Conservation (phyloP, 2,888 invertebrate genomes). For the Gerris lacustris region DNA sequence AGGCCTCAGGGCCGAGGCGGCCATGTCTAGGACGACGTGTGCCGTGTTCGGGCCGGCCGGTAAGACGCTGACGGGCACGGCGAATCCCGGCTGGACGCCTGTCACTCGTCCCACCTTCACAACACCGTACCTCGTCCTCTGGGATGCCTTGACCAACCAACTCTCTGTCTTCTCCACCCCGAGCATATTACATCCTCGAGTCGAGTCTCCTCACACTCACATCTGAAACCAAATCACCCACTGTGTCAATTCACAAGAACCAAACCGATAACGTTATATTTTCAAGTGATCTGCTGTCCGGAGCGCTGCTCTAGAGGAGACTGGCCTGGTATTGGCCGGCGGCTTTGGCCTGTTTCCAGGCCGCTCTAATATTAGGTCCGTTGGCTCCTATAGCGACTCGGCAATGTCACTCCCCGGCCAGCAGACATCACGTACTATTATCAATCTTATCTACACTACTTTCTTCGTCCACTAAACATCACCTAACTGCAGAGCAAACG, state of each 20-base stretch:
- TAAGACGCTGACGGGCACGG: conserved; percentile 37
- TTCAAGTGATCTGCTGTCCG: background rate
- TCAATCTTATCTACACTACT: conserved; percentile 5
- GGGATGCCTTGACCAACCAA: background rate
- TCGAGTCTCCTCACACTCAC: background rate
- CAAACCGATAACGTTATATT: background rate
- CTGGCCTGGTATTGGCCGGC: conserved; percentile 1
- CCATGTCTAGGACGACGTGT: conserved; percentile 33
- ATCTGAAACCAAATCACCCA: background rate
- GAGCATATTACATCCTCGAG: background rate
- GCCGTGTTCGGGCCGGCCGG: conserved; percentile 13
- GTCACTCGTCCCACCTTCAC: conserved; percentile 3
- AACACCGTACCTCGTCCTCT: background rate
- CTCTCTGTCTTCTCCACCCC: background rate
- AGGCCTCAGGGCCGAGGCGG: conserved; percentile 37
- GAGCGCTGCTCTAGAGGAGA: background rate
- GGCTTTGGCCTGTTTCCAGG: background rate
- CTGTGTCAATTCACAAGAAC: background rate
- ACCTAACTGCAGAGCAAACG: too few species aligned
- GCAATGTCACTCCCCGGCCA: conserved; percentile 1
- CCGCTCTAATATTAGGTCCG: conserved; percentile 1
- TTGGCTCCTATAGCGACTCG: background rate
- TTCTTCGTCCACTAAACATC: background rate
- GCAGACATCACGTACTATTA: background rate
- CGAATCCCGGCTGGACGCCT: conserved; percentile 37